Conservation (phyloP, 2,797 vertebrate species). For the Eulemur albifrons region DNA sequence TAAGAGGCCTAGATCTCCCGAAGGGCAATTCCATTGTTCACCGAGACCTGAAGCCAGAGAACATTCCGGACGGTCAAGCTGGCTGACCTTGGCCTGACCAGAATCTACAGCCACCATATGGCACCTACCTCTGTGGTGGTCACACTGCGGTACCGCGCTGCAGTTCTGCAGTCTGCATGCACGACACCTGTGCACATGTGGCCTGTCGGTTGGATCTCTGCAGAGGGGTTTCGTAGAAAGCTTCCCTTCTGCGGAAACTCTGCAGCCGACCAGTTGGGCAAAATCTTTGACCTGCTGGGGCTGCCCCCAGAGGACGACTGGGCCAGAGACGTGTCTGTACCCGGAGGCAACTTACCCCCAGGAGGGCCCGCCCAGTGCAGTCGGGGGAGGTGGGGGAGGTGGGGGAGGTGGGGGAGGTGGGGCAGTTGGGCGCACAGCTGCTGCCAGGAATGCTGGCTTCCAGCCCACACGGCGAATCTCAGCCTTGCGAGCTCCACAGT, state of each 20-base stretch:
- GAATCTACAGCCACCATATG: constrained; percentile 95
- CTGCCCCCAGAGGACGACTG: constrained; percentile 89
- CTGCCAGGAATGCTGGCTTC: constrained; percentile 90
- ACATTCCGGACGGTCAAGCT: constrained; percentile 93
- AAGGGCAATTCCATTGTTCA: constrained; percentile 89
- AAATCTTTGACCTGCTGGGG: constrained; percentile 91
- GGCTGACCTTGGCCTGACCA: constrained; percentile 92
- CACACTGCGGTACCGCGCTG: constrained; percentile 92
- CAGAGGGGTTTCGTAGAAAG: constrained; percentile 92
- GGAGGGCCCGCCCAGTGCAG: constrained; percentile 83
- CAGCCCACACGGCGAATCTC: constrained; percentile 89
- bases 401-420: constrained; percentile 78
- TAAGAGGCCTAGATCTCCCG: constrained; percentile 90
- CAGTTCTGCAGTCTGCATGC: constrained; percentile 91
- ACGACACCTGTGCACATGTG: constrained; percentile 93
- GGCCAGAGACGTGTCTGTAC: constrained; percentile 89
- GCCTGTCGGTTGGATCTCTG: constrained; percentile 93
- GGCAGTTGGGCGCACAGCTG: constrained; percentile 86
- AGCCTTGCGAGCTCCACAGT: constrained; percentile 86
- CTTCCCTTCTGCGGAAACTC: constrained; percentile 92
- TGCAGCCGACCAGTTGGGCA: constrained; percentile 91
- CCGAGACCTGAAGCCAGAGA: constrained; percentile 92
- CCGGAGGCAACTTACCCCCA: constrained; percentile 85
- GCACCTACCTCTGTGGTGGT: constrained; percentile 93
- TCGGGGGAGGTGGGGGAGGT: constrained; percentile 23